Base-by-base conservation (phyloP, 2,888 invertebrate genomes). In the Uloborus plumipes region DNA sequence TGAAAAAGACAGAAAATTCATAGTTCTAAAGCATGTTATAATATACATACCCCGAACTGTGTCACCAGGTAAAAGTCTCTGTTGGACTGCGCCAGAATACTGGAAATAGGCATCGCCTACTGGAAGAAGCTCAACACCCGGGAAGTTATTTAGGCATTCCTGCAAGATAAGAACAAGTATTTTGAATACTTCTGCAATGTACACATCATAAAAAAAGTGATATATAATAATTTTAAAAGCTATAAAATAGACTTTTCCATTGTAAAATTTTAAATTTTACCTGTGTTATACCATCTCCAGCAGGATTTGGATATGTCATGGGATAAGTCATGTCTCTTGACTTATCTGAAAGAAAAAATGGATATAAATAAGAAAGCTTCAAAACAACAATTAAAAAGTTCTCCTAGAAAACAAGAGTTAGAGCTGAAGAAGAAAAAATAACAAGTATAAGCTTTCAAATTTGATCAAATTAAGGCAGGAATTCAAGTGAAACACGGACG, bases 21-120 rank as follows among this genome's bases (percentile, higher is more conserved):
- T 11, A 39, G 11, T 11, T 11, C 39, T 39, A 9, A 2, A 39
- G 3, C 1, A 64, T 2, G 4, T 39, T 39, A 64, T 64, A 26
- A n/a, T n/a, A 16, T 39, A 14, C 16, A 51, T 69, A 83, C 83
- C 83, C 78, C 83, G 77, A 2, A 77, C 72, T 22, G 83, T 53
- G 22, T 83, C 83, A 62, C 62, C 67, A 47, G 83, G 83, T 67
- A 83, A 66, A 49, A 83, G 77, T 51, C 83, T 61, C 67, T 83
- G 83, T 69, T 83, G 83, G 74, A 77, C 77, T 77, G 83, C 67
- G 18, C 76, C 76, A 26, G 76, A 73, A 83, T 83, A 83, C 69
- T 83, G 83, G 65, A 83, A 83, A 70, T 83, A 83, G 20, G 77
- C 69, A 70, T 83, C 83, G 20, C 83, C 83, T 39, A 83, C 77